Base-by-base conservation (phyloP, 2,113 vertebrate species). In the Vulpes vulpes region DNA sequence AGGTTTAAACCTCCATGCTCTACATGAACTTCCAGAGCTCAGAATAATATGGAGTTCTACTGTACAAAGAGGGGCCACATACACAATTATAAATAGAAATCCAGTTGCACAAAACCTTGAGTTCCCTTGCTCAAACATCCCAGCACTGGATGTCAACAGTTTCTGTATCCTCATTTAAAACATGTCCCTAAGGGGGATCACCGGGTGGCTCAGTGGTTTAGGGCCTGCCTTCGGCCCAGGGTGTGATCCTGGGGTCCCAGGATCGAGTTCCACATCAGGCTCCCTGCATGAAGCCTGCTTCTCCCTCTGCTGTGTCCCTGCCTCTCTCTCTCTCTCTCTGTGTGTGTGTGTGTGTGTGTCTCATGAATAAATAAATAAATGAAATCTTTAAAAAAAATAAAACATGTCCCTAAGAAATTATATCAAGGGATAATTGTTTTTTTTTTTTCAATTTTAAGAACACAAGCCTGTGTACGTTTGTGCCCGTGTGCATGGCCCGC, bases 401-500 rank as follows among this genome's bases (percentile, higher is more conserved):
- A 81, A 43, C 6, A 22, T 8, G 15, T n/a, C 2, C 27, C 53
- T 92, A 79, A 79, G 65, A 84, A 55, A 82, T 64, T 14, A 71
- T 8, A 81, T 57, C 23, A 20, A 74, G 10, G 38, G 30, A 32
- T 32, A 59, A 55, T 53, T 17, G 55, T 35, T 35, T 6, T 38
- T 6, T 38, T n/a, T n/a, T 12, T 51, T 71, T 65, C 11, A 1
- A 10, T 25, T 27, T 51, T 79, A 38, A 73, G 11, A 51, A 94
- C 23, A 43, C 2, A 12, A 10, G 25, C 20, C 17, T 65, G 19
- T 3, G 8, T 32, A 14, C 0, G 0, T 8, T 27, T n/a, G 4
- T 55, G 15, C 20, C 17, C 19, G 20, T 1, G 11, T 4, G 0
- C 7, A 2, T 22, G 30, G 6, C 65, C 25, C 2, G 55, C 22